Percentiles rank a stretch among this genome's conserved stretches.
These are phyloP conservation scores for Gymnocheta viridis DNA, from an alignment of 2,888 invertebrate genomes.

Conservation along the genomic window DNA sequence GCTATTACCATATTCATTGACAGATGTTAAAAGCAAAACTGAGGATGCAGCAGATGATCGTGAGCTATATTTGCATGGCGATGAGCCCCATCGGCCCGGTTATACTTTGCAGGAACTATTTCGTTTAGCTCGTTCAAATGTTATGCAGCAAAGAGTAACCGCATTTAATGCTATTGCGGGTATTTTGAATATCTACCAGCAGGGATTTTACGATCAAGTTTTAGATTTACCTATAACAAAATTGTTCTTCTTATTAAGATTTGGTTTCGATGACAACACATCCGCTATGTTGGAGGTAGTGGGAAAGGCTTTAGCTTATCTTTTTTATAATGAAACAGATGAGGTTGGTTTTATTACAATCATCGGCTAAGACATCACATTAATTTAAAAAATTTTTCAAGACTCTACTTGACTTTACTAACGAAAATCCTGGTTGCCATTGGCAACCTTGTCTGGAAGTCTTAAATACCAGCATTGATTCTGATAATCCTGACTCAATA, in stretches of 20 bases:
- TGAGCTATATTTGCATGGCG: conserved; percentile 95
- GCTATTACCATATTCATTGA: conserved; percentile 85
- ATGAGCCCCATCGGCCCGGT: conserved; percentile 94
- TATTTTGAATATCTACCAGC: conserved; percentile 87
- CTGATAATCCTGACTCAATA: conserved; percentile 79
- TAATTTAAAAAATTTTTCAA: conserved; percentile 38
- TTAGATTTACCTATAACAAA: conserved; percentile 89
- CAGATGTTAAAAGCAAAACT: not conserved
- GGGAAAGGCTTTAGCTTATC: conserved; percentile 88
- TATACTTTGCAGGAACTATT: conserved; percentile 95
- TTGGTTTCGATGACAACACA: conserved; percentile 92
- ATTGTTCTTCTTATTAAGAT: conserved; percentile 90
- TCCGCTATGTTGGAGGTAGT: conserved; percentile 89
- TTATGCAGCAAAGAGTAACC: conserved; percentile 92
- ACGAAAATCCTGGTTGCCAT: conserved; percentile 86
- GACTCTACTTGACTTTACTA: conserved; percentile 86
- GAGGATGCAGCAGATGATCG: conserved; percentile 81
- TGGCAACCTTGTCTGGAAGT: conserved; percentile 85
- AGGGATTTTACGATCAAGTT: conserved; percentile 89
- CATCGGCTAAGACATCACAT: not conserved
- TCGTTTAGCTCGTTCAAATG: conserved; percentile 88
- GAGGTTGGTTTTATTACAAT: conserved; percentile 83
- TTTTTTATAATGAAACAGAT: conserved; percentile 90
- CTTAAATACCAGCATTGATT: conserved; percentile 68
- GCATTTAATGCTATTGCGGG: conserved; percentile 91